phyloP scores from a whole-genome alignment of 2,113 vertebrate species.

The Gila orcuttii region DNA sequence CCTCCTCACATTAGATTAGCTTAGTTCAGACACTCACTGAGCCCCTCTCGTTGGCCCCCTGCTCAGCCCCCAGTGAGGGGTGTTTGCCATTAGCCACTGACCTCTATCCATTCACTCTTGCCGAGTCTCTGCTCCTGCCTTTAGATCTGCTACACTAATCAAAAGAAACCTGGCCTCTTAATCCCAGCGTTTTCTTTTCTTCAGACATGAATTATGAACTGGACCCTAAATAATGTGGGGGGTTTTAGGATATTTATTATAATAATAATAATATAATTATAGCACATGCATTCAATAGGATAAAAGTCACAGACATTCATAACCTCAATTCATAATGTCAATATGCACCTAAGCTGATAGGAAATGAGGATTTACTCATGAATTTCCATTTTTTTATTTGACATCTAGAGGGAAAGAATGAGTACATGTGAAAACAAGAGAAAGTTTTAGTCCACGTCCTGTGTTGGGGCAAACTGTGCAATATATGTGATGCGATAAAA shows the following conservation, averaged over 20 bases:
- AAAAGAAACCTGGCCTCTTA: conserved; percentile 45
- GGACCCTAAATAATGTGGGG: conserved; percentile 34
- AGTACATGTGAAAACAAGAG: background rate
- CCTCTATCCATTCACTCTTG: conserved; percentile 31
- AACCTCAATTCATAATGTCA: background rate
- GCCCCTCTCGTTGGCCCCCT: conserved; percentile 20
- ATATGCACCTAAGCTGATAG: background rate
- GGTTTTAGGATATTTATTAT: conserved; percentile 36
- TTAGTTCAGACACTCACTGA: conserved; percentile 14
- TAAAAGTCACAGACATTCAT: background rate
- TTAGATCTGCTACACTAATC: conserved; percentile 52
- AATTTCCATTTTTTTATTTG: background rate
- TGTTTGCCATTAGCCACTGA: conserved; percentile 39
- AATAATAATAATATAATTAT: conserved; percentile 21
- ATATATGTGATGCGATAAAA: background rate
- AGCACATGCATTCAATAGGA: conserved; percentile 18
- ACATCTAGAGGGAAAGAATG: background rate
- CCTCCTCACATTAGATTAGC: conserved; percentile 22
- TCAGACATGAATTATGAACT: conserved; percentile 31
- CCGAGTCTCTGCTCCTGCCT: conserved; percentile 14
- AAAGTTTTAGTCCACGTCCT: too few relatives aligned
- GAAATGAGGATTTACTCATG: background rate
- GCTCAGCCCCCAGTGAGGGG: conserved; percentile 16
- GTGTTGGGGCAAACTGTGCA: background rate
- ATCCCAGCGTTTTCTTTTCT: conserved; percentile 25